Base-by-base conservation (phyloP, 2,797 vertebrate genomes). In the Geotrypetes seraphini region DNA sequence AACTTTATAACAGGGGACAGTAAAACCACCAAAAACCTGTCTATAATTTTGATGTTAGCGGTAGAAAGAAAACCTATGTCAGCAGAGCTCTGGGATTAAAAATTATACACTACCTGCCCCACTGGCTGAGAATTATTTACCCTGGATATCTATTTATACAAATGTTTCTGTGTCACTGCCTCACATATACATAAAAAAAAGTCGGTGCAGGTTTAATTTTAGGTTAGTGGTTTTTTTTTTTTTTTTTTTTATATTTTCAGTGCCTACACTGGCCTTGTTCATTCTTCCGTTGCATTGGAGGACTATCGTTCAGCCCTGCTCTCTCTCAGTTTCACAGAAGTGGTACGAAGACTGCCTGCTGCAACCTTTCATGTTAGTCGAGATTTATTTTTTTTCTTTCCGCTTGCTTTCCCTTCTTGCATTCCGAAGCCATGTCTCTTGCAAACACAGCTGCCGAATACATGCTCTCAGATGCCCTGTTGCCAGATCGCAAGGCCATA, bases 401-500 rank as follows among this genome's bases (percentile, higher is more conserved):
- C n/a, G n/a, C 32, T 31, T 16, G n/a, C 4, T 5, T 3, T 7
- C 8, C 23, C n/a, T 5, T 10, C 8, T 7, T 4, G 5, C 14
- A 7, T 12, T 1, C 22, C 13, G 21, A 11, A 16, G 45, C 3
- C 39, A 97, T 97, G 95, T 93, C 92, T 1, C 91, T 98, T 2
- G 91, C 95, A 2, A 81, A 84, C 58, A 70, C 75, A 0, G 93
- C 90, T 0, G 89, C 92, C 0, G 88, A 90, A 69, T 94, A 90
- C 60, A 91, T 98, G 86, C 82, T 98, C 39, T 88, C 91, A 0
- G 95, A 97, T 19, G 88, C 95, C 39, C 73, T 98, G 36, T 81
- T 98, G 49, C 87, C 86, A 0, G 82, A 90, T 5, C 46, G 62
- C 7, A 34, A 66, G 0, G 66, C 60, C 5, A 63, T 71, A 41